These are phyloP conservation scores for Lasius fuliginosus DNA, from an alignment of 2,888 invertebrate genomes.

Conservation along the genomic window DNA sequence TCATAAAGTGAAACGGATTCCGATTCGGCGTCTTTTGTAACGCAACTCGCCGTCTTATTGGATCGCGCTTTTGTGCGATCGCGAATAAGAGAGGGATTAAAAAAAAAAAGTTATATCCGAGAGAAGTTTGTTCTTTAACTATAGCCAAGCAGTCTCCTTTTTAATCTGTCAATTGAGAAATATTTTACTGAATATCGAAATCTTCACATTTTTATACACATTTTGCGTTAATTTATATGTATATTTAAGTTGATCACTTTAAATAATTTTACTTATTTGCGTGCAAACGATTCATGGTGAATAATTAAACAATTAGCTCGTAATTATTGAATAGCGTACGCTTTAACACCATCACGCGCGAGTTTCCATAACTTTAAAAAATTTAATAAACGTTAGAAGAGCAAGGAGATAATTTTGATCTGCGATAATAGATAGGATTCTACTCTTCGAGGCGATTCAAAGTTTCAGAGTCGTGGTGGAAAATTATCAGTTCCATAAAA, in stretches of 20 bases:
- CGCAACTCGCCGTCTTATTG: conserved; percentile 64
- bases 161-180: background rate
- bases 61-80: background rate
- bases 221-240: background rate
- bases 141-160: background rate
- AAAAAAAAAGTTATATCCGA: background rate
- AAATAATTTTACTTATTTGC: background rate
- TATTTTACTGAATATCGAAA: background rate
- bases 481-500: conserved; percentile 63
- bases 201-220: background rate
- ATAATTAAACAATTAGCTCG: background rate
- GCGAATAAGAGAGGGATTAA: conserved; percentile 18
- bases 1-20: conserved; percentile 82
- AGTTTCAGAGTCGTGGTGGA: conserved; percentile 20
- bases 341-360: background rate
- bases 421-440: conserved; percentile 3
- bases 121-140: background rate
- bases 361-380: background rate
- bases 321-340: background rate
- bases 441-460: background rate
- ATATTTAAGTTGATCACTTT: background rate
- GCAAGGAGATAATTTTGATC: background rate
- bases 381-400: conserved; percentile 8
- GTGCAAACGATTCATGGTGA: background rate
- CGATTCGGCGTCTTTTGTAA: conserved; percentile 83